Conservation (phyloP, 2,113 vertebrate species). For the Boulengeromyrus knoepffleri region DNA sequence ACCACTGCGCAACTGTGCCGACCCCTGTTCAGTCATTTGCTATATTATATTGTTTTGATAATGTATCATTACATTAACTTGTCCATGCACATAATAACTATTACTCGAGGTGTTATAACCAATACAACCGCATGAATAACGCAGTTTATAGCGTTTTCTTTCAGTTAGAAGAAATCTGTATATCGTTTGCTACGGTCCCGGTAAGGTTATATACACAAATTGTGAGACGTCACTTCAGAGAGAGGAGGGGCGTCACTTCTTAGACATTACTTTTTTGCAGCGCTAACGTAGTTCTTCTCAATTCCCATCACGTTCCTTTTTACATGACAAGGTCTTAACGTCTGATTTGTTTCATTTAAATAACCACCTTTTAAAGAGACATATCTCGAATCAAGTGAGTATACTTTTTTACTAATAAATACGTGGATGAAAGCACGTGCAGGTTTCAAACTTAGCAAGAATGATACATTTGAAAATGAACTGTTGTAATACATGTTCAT, state of each 20-base stretch:
- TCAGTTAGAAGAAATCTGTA: background rate
- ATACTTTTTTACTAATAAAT: background rate
- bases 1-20: background rate
- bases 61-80: background rate
- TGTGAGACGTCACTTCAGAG: background rate
- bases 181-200: background rate
- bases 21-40: background rate
- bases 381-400: conserved; percentile 5
- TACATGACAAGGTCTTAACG: background rate
- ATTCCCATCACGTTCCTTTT: background rate
- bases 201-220: background rate
- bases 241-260: background rate
- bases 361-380: background rate
- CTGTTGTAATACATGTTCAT: background rate
- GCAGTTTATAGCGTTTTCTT: background rate
- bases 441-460: background rate
- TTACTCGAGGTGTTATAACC: background rate
- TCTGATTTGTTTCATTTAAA: background rate
- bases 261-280: background rate
- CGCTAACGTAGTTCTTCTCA: background rate
- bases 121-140: background rate
- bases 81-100: background rate
- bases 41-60: background rate
- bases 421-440: background rate
- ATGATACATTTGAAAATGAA: background rate